phyloP scores from a whole-genome alignment of 2,797 vertebrate species.

The Sebastes diaconus region DNA sequence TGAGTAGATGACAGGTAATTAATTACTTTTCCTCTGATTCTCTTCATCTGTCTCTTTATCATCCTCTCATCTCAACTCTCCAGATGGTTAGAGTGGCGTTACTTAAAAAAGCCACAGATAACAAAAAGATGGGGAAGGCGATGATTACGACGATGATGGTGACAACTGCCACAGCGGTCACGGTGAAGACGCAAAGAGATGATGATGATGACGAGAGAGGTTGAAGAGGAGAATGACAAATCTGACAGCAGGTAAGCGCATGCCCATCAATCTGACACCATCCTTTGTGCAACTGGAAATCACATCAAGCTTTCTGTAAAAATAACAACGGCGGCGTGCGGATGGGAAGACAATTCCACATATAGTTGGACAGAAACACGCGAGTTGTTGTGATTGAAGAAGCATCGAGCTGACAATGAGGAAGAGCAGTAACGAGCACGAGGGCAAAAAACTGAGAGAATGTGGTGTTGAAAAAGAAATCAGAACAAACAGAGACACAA shows the following conservation, averaged over 20 bases:
- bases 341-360: constrained; percentile 29
- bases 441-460: constrained; percentile 5
- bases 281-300: constrained; percentile 38
- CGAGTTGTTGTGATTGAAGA: constrained; percentile 19
- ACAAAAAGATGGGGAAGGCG: constrained; percentile 18
- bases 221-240: constrained; percentile 26
- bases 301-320: constrained; percentile 19
- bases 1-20: constrained; percentile 60
- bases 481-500: constrained; percentile 41
- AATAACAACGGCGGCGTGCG: constrained; percentile 8
- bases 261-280: constrained; percentile 34
- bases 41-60: constrained; percentile 47
- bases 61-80: constrained; percentile 26
- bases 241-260: constrained; percentile 37
- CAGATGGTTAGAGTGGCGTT: constrained; percentile 38
- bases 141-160: constrained; percentile 7
- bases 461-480: constrained; percentile 10
- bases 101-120: constrained; percentile 25
- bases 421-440: neutral
- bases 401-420: neutral
- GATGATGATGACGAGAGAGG: constrained; percentile 2
- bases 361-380: neutral
- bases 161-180: neutral
- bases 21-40: constrained; percentile 39
- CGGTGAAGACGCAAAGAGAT: constrained; percentile 8